A percentile compares a stretch with the other conserved stretches of the same genome.
Conservation (phyloP, 92 coral and sea anemone genomes). For the Palythoa grandiflora region DNA sequence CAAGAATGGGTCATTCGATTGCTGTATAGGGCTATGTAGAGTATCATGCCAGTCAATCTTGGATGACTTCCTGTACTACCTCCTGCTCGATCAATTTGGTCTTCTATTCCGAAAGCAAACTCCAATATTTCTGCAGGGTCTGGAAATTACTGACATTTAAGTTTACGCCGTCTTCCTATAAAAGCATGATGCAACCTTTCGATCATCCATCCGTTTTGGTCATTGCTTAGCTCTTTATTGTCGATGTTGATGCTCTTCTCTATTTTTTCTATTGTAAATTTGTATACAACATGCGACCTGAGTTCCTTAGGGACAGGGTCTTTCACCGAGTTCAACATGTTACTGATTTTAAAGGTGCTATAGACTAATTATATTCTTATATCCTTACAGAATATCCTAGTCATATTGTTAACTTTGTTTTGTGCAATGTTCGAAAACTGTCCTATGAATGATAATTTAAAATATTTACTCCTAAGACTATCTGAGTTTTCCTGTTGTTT, state of each 20-base stretch:
- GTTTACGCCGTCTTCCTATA: constrained; percentile 63
- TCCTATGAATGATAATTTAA: no score
- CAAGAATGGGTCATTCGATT: constrained; percentile 50
- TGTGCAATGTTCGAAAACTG: no score
- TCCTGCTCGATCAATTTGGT: constrained; percentile 51
- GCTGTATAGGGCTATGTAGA: constrained; percentile 64
- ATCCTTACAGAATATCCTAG: no score
- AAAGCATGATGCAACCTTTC: constrained; percentile 62
- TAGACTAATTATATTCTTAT: no score
- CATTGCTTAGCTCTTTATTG: not conserved
- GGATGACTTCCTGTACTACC: constrained; percentile 75
- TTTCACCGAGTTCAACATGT: no score
- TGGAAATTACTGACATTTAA: constrained; percentile 69
- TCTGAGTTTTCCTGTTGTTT: no score
- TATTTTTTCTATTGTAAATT: no score
- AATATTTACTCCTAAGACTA: no score
- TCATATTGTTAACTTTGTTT: no score
- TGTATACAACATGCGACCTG: no score
- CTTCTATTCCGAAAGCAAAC: constrained; percentile 65
- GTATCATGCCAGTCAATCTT: constrained; percentile 62
- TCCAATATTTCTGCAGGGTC: constrained; percentile 70
- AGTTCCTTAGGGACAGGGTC: no score
- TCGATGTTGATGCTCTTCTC: not conserved
- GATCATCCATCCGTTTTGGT: constrained; percentile 38
- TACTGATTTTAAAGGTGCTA: no score